phyloP scores from a whole-genome alignment of 2,797 vertebrate species.

The Pangasius sanitwongsei region DNA sequence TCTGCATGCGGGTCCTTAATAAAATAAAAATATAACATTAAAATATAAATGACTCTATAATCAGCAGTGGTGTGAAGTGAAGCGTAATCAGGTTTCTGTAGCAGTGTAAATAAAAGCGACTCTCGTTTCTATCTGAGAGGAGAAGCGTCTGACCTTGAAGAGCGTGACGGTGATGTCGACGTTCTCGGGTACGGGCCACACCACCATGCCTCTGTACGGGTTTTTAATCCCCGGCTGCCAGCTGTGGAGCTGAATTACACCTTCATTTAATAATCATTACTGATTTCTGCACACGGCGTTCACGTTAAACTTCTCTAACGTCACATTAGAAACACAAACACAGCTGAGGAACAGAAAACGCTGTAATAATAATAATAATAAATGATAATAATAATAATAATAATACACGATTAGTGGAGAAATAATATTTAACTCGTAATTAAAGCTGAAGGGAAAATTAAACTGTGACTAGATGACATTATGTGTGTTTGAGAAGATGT shows the following conservation, averaged over 20 bases:
- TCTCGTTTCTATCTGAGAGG: not conserved
- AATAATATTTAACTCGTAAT: not conserved
- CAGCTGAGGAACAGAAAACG: not conserved
- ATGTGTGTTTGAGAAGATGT: not conserved
- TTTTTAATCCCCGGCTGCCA: slow-evolving; percentile 94
- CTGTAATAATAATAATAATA: not conserved
- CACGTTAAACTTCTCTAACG: not conserved
- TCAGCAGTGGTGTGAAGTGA: not conserved
- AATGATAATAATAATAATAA: not conserved
- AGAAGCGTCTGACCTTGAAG: slow-evolving; percentile 79
- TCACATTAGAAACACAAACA: not conserved
- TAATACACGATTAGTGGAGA: not conserved
- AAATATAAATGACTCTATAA: not conserved
- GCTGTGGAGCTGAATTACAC: slow-evolving; percentile 80
- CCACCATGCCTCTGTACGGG: slow-evolving; percentile 86
- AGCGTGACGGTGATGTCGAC: slow-evolving; percentile 90
- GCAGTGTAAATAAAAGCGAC: not conserved
- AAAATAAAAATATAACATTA: not conserved
- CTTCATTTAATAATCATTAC: not conserved
- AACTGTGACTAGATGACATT: not conserved
- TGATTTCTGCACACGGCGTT: not conserved
- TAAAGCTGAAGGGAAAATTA: not conserved
- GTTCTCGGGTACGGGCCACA: slow-evolving; percentile 92
- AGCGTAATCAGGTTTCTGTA: not conserved
- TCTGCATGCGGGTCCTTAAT: slow-evolving; percentile 84